Conservation (phyloP, 2,797 vertebrate genomes). For the Microtus californicus region DNA sequence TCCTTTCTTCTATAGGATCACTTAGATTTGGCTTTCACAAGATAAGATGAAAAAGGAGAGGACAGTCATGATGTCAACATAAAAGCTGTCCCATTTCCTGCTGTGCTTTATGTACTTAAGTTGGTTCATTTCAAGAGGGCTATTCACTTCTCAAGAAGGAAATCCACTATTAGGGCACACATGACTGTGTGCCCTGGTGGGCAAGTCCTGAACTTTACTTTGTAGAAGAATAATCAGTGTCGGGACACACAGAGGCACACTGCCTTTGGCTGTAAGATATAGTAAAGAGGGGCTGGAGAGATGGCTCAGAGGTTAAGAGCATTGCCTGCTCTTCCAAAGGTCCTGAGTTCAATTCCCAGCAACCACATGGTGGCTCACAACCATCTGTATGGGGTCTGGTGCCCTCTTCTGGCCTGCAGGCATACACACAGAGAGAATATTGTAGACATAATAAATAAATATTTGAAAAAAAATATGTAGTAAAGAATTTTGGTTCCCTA, state of each 20-base stretch:
- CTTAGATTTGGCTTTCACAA: slow-evolving; percentile 55
- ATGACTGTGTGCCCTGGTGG: not conserved
- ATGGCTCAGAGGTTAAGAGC: too few relatives aligned
- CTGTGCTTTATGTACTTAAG: slow-evolving; percentile 42
- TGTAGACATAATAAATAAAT: too few relatives aligned
- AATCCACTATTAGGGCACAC: not conserved
- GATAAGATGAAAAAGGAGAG: slow-evolving; percentile 32
- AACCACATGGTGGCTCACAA: too few relatives aligned
- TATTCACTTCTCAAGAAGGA: slow-evolving; percentile 27
- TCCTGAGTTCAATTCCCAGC: too few relatives aligned
- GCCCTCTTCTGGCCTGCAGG: too few relatives aligned
- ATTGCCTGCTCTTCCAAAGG: too few relatives aligned
- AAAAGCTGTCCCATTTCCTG: slow-evolving; percentile 49
- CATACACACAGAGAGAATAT: too few relatives aligned
- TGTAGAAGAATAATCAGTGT: not conserved
- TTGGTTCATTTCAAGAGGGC: slow-evolving; percentile 35
- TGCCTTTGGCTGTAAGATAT: slow-evolving; percentile 5
- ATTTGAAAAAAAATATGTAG: too few relatives aligned
- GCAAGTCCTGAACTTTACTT: not conserved
- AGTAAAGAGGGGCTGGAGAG: too few relatives aligned
- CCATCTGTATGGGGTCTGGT: too few relatives aligned
- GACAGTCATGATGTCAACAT: slow-evolving; percentile 33
- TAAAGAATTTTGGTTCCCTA: too few relatives aligned
- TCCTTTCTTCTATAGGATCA: slow-evolving; percentile 21
- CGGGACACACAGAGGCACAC: not conserved